A percentile compares a stretch with the other conserved stretches of the same genome.
phyloP scores from a whole-genome alignment of 2,113 vertebrate species.

The Rissa tridactyla region DNA sequence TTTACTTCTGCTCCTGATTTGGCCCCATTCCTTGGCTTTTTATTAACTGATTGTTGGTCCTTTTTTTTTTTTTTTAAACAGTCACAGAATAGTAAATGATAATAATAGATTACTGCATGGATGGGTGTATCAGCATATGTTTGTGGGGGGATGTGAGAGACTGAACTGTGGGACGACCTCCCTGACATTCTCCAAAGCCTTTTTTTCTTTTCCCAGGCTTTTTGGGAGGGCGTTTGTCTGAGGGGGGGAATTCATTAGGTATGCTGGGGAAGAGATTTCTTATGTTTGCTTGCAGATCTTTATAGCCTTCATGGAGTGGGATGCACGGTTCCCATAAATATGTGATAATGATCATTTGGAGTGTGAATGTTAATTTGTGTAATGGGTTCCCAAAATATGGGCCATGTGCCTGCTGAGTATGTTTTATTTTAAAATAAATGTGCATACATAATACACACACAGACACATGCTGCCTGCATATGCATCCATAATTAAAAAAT shows the following conservation, averaged over 20 bases:
- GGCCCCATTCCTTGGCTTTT: neutral
- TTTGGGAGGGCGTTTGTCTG: neutral
- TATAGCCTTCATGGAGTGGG: neutral
- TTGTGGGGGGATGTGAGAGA: slow-evolving; percentile 39
- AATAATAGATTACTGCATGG: neutral
- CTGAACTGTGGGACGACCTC: slow-evolving; percentile 31
- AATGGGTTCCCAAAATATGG: slow-evolving; percentile 53
- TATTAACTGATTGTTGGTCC: neutral
- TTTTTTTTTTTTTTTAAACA: neutral
- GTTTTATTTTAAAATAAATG: slow-evolving; percentile 59
- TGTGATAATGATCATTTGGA: slow-evolving; percentile 44
- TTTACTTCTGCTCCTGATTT: neutral
- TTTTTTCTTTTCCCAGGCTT: slow-evolving; percentile 30
- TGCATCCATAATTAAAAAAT: slow-evolving; percentile 50
- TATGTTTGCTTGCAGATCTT: slow-evolving; percentile 30
- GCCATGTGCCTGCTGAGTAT: slow-evolving; percentile 45
- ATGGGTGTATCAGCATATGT: slow-evolving; percentile 27
- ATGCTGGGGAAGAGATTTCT: neutral
- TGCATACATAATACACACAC: slow-evolving; percentile 28
- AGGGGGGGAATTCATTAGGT: neutral
- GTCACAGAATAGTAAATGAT: neutral
- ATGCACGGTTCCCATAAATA: slow-evolving; percentile 36
- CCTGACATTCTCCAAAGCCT: slow-evolving; percentile 15
- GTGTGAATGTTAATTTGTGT: slow-evolving; percentile 52
- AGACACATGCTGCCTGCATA: slow-evolving; percentile 36